Conservation (phyloP, 1,140 invertebrate genomes). For the Helicoverpa zea region DNA sequence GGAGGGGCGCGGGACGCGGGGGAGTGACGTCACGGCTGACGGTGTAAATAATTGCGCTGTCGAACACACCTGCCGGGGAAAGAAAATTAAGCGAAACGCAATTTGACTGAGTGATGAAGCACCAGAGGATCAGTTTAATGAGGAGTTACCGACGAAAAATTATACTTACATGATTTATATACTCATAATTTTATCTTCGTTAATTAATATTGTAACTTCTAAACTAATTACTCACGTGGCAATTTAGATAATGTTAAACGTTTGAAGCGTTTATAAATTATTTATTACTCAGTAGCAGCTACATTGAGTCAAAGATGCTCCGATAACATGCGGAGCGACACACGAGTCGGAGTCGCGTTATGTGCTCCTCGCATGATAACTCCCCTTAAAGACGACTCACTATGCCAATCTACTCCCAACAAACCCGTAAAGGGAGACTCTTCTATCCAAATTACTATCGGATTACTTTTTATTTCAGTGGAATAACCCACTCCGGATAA, state of each 20-base stretch:
- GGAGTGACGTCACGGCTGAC: constrained; percentile 80
- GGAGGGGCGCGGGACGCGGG: constrained; percentile 57
- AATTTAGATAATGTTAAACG: constrained; percentile 38
- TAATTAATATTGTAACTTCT: constrained; percentile 73
- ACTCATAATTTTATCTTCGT: constrained; percentile 76
- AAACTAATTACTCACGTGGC: constrained; percentile 3
- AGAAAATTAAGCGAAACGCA: constrained; percentile 87
- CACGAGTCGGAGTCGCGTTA: constrained; percentile 69
- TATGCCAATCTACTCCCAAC: constrained; percentile 67
- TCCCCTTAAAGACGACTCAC: constrained; percentile 67
- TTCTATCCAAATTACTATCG: constrained; percentile 73
- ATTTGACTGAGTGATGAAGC: constrained; percentile 87
- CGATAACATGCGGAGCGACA: constrained; percentile 62
- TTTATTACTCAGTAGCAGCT: constrained; percentile 33
- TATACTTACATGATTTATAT: constrained; percentile 80
- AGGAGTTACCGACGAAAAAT: constrained; percentile 83
- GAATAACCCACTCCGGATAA: constrained; percentile 68
- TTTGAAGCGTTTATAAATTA: constrained; percentile 41
- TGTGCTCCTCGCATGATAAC: constrained; percentile 75
- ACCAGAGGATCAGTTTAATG: constrained; percentile 85
- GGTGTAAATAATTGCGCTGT: constrained; percentile 87
- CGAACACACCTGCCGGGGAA: constrained; percentile 86
- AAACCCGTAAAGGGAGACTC: constrained; percentile 70
- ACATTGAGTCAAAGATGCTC: constrained; percentile 50
- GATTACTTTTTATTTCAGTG: constrained; percentile 72